These are phyloP conservation scores for Anoura caudifer DNA, from an alignment of 2,113 vertebrate species.

Conservation along the genomic window DNA sequence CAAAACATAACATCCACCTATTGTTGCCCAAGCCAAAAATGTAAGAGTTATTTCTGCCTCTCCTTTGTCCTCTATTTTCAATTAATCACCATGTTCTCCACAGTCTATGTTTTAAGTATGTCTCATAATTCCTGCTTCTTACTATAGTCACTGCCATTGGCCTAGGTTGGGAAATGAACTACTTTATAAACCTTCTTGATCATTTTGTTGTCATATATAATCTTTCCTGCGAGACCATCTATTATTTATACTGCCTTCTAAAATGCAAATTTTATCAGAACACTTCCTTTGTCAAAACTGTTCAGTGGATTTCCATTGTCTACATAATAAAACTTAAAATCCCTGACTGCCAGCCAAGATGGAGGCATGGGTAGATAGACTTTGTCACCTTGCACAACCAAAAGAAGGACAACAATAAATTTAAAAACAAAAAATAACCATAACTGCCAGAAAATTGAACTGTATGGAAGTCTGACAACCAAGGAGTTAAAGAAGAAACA, in stretches of 20 bases:
- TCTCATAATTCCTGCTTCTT: not conserved
- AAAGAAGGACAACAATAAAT: no score
- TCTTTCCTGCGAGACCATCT: not conserved
- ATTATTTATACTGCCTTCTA: not conserved
- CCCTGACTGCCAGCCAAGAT: no score
- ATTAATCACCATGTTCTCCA: not conserved
- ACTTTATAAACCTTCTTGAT: not conserved
- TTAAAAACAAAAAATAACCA: no score
- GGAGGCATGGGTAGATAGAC: no score
- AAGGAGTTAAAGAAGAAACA: no score
- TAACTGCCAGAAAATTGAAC: no score
- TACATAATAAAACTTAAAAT: not conserved
- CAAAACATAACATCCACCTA: not conserved
- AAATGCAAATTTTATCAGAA: not conserved
- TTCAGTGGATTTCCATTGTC: conserved; percentile 16
- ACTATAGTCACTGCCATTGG: not conserved
- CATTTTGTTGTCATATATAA: not conserved
- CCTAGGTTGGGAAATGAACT: not conserved
- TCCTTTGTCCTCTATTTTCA: not conserved
- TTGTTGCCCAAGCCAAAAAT: not conserved
- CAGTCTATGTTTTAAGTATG: not conserved
- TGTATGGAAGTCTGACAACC: no score
- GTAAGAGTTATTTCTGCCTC: not conserved
- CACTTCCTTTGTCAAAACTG: not conserved
- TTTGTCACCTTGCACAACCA: no score